Evolutionary conservation across 2,888 invertebrate genomes (phyloP), one percentile per base, ranked within the genome.

Genomic region (Pyrocoelia pectoralis): DNA sequence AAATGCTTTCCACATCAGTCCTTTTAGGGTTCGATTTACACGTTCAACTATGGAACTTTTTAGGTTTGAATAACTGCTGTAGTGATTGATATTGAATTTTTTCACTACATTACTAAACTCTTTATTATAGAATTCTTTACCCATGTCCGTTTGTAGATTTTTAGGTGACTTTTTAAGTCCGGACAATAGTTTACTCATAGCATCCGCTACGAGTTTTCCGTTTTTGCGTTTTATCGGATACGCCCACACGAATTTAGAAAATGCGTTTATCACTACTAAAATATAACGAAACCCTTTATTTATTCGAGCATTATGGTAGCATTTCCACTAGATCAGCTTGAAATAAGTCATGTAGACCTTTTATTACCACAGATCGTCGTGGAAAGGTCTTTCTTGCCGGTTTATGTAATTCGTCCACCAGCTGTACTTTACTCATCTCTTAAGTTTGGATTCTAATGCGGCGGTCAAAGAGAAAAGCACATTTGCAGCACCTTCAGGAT

Each of bases 301-400:
- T 28, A 68, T 61, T 76, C 24, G 24, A 3, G 24, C 24, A 24
- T 24, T n/a, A 24, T 5, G 24, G 24, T 24, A 24, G 3, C 24
- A 24, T 24, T 60, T 76, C 76, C 14, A 75, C 78, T 5, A 82
- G 71, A 73, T 82, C 81, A 14, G 77, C 78, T 73, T 81, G 81
- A 80, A 78, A 80, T 12, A 80, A 70, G 66, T 82, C 80, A 72
- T 80, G 75, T 8, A 81, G 68, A 49, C 75, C 79, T 67, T 77
- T 77, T 41, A 77, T 71, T 13, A 78, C 70, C 19, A 77, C 76
- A 51, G 67, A 57, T 43, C 79, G 69, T 15, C 78, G 67, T 28
- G 68, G 68, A 72, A 78, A 79, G 70, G 81, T 80, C 65, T 67
- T 70, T 48, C 80, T 67, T 29, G 76, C 78, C 17, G 74, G 72